These are phyloP conservation scores for Sarcophaga peregrina DNA, from an alignment of 1,140 invertebrate genomes.

Conservation along the genomic window DNA sequence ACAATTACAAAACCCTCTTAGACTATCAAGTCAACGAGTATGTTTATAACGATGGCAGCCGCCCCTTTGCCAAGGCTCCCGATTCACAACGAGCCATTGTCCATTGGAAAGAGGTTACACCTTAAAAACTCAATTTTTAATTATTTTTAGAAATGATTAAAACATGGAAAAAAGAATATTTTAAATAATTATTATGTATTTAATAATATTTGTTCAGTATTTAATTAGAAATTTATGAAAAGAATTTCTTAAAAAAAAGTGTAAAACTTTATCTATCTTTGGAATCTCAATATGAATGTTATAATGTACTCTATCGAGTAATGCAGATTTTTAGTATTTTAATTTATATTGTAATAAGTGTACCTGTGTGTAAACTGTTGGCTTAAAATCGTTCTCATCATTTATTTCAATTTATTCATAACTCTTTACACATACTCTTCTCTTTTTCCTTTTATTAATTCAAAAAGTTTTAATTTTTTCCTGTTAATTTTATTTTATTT, in stretches of 20 bases:
- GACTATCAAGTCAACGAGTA: constrained; percentile 85
- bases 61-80: constrained; percentile 78
- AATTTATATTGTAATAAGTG: background rate
- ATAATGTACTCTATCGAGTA: background rate
- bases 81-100: constrained; percentile 79
- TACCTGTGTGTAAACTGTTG: constrained; percentile 5
- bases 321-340: background rate
- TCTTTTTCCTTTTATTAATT: too few species aligned
- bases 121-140: background rate
- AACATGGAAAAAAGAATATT: background rate
- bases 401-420: background rate
- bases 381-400: background rate
- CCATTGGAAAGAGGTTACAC: constrained; percentile 75
- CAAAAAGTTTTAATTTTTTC: background rate
- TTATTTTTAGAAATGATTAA: too few species aligned
- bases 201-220: constrained; percentile 9
- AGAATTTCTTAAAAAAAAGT: too few species aligned
- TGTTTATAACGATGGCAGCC: constrained; percentile 75
- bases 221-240: background rate
- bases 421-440: too few species aligned
- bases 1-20: constrained; percentile 79
- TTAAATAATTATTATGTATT: background rate
- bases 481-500: background rate
- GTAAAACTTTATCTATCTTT: too few species aligned
- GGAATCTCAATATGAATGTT: background rate